Conservation (phyloP, 2,797 vertebrate species). For the Sebastiscus tertius region DNA sequence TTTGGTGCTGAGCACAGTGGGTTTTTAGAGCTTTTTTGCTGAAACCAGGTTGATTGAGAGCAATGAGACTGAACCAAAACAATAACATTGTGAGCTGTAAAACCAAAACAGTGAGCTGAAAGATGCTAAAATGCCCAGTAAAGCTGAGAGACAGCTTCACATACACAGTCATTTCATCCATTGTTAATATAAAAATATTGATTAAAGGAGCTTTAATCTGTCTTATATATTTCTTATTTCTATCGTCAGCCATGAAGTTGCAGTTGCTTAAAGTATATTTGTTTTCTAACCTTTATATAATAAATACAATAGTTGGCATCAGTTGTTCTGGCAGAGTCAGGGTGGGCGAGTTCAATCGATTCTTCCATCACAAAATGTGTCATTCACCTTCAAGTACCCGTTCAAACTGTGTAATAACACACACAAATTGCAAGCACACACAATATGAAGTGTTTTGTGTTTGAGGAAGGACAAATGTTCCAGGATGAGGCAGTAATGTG, state of each 20-base stretch:
- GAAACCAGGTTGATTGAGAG: neutral
- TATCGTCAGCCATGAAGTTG: neutral
- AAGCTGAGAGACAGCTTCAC: neutral
- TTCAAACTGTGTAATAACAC: neutral
- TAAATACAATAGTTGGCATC: neutral
- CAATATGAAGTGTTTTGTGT: constrained; percentile 36
- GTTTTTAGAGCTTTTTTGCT: neutral
- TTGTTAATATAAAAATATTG: neutral
- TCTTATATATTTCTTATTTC: neutral
- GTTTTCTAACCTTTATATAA: neutral
- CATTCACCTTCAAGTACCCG: neutral
- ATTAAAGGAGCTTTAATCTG: neutral
- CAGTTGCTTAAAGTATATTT: neutral
- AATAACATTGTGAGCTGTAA: neutral
- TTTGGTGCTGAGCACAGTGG: neutral
- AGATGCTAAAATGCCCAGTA: neutral
- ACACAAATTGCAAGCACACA: neutral
- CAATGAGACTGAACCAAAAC: no score
- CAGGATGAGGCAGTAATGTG: constrained; percentile 57
- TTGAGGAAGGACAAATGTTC: constrained; percentile 31
- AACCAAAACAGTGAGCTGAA: neutral
- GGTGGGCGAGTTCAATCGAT: neutral
- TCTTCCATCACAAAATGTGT: neutral
- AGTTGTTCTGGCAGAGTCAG: neutral
- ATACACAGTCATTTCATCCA: neutral